Base-by-base conservation (phyloP, 2,888 invertebrate genomes). In the Gibbula magus region DNA sequence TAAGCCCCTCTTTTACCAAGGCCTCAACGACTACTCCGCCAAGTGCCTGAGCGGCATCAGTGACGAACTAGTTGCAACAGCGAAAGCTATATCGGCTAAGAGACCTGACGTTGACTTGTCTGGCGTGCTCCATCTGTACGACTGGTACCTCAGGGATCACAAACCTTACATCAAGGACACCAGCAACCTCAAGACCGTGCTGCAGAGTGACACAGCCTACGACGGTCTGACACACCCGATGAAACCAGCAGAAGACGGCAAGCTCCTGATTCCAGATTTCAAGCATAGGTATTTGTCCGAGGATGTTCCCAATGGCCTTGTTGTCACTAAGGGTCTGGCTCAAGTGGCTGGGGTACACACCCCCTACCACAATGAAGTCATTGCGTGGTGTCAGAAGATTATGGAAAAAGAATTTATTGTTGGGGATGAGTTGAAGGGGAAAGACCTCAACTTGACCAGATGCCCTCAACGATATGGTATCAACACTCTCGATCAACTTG, bases 1-100 rank as follows among this genome's bases (percentile, higher is more conserved):
- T 45, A 82, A 84, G 2, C 89, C 89, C 13, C 70, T 90, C 7
- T 89, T 90, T 75, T 90, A 90, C 80, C 87, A 90, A 81, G 90
- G 90, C 2, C 81, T 90, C 0, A 82, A 87, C 75, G 85, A 89
- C 16, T 53, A 56, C 7, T 83, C 87, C 53, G 89, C 88, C 0
- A 80, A 83, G 7, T 66, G 86, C 5, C 78, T 90, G 35, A 83
- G 86, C 2, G 84, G 82, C 29, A 83, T 89, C 1, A 88, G 88
- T 61, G 86, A 88, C 54, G 90, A 90, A 79, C 77, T 88, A 20
- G 80, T 88, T 25, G 87, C 83, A 7, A 86, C 84, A 5, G 88
- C 88, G 8, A 85, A 87, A 45, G 85, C 84, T 56, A 86, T 89
- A 32, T 78, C 82, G 4, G 56, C 79, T n/a, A 77, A 84, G 53